These are phyloP conservation scores for Achroia grisella DNA, from an alignment of 1,140 invertebrate genomes.

Conservation along the genomic window DNA sequence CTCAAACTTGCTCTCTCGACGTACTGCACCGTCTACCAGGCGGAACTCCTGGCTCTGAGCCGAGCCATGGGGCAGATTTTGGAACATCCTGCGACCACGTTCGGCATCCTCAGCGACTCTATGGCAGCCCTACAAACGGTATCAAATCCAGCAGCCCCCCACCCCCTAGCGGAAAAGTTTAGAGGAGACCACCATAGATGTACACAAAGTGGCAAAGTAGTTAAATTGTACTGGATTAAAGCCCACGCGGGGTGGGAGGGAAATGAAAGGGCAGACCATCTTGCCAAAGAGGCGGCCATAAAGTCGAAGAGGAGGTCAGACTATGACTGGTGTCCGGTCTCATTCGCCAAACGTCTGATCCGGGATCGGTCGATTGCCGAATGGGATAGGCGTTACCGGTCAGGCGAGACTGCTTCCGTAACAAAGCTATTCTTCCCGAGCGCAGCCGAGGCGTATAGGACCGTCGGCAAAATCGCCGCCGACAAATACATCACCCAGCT, in stretches of 20 bases:
- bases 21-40: constrained; percentile 15
- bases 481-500: neutral
- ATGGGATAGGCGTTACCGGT: neutral
- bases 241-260: constrained; percentile 1
- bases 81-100: neutral
- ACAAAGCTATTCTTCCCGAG: constrained; percentile 1
- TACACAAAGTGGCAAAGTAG: neutral
- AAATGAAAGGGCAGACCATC: constrained; percentile 1
- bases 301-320: neutral
- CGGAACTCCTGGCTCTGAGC: constrained; percentile 10
- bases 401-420: neutral
- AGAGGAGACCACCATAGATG: neutral
- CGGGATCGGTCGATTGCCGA: neutral
- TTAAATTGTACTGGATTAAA: constrained; percentile 2
- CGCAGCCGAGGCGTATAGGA: neutral
- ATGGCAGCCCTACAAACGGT: constrained; percentile 14
- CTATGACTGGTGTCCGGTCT: constrained; percentile 3
- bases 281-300: constrained; percentile 1
- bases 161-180: constrained; percentile 9
- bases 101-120: constrained; percentile 16
- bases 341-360: constrained; percentile 3
- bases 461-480: neutral
- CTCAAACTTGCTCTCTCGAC: constrained; percentile 6
- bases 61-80: neutral
- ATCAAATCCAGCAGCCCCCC: neutral